Evolutionary conservation across 2,797 vertebrate species (phyloP), one percentile per base, ranked within the genome.

Genomic region (Leucoraja ocellata): DNA sequence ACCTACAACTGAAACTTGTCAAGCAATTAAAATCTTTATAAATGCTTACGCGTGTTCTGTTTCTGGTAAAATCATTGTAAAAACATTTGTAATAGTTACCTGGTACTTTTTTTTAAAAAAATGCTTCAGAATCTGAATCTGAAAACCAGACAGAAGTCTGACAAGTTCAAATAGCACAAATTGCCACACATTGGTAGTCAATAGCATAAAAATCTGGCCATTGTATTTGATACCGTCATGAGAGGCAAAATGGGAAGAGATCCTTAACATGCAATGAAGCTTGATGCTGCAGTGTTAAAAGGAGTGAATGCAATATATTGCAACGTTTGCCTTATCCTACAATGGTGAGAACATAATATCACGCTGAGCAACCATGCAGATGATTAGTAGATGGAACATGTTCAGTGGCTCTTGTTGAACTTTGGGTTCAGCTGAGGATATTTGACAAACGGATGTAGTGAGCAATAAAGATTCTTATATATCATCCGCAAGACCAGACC

Each of bases 401-500:
- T 23, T 18, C 84, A 74, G 5, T 92, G 21, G 7, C 39, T 76
- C 4, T 14, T 23, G 71, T 25, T 92, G 36, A 76, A 92, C 21
- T 76, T 92, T 9, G 23, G 58, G n/a, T 28, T 10, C 71, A 73
- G 6, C 6, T 88, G 16, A 36, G 32, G 84, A 68, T 36, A 54
- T 23, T 54, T 74, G 90, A 39, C 90, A 76, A 39, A 16, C n/a
- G 25, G 39, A 92, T 54, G 39, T 13, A n/a, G 90, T 10, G n/a
- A 28, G 71, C 25, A 76, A 76, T 68, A 92, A 74, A 54, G 90
- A 25, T 76, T 92, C 13, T 9, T 74, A 92, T 74, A 92, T 76
- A 74, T 92, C 23, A 76, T n/a, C 68, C 76, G 23, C 71, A 92
- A 76, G 71, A 92, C 23, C 23, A 58, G 25, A 92, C 39, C 28